A percentile compares a stretch with the other conserved stretches of the same genome.
Conservation (phyloP, 2,113 vertebrate genomes). For the Hypanus sabinus region DNA sequence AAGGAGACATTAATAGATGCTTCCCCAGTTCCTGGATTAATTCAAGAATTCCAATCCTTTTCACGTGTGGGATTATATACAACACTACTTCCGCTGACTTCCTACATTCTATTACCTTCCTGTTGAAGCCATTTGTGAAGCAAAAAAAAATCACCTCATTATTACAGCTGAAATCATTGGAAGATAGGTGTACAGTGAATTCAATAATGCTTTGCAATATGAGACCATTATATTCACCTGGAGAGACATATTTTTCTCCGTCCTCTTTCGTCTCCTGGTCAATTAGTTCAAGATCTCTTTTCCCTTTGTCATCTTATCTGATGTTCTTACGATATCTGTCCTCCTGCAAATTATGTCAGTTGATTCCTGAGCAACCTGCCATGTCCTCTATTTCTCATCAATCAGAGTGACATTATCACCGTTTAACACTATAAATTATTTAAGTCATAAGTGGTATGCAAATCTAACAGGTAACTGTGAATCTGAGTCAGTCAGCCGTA, state of each 20-base stretch:
- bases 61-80: background rate
- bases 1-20: background rate
- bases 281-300: conserved; percentile 44
- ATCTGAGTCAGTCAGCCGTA: conserved; percentile 37
- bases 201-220: conserved; percentile 41
- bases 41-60: conserved; percentile 27
- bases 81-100: background rate
- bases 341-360: conserved; percentile 41
- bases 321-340: conserved; percentile 42
- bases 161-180: background rate
- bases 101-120: background rate
- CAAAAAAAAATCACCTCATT: background rate
- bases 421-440: conserved; percentile 46
- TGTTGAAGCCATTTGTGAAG: too few species aligned
- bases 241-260: conserved; percentile 42
- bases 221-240: conserved; percentile 41
- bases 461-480: conserved; percentile 49
- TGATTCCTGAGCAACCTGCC: conserved; percentile 43
- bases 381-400: conserved; percentile 46
- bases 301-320: conserved; percentile 45
- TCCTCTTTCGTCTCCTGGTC: conserved; percentile 40
- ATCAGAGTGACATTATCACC: conserved; percentile 51
- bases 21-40: background rate
- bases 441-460: conserved; percentile 48
- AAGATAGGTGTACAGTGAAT: conserved; percentile 34